A percentile compares a stretch with the other conserved stretches of the same genome.
Evolutionary conservation across 2,113 vertebrate genomes (phyloP).

Genomic region (Varanus komodoensis): DNA sequence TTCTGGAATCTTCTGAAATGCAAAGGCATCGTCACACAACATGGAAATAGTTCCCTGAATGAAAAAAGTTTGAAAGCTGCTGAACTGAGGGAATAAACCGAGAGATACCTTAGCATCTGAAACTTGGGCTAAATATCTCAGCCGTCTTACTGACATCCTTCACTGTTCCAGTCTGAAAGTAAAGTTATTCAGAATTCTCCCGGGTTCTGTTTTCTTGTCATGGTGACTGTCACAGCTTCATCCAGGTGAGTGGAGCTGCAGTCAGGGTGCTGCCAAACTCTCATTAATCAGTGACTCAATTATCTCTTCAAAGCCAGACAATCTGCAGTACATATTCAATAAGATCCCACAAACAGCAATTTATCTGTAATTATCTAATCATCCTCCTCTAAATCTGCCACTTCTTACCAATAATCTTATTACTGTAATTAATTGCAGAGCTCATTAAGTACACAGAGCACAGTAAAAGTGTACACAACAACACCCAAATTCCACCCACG

Average conservation of each 20-base stretch:
- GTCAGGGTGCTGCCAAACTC: not conserved
- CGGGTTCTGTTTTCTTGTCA: not conserved
- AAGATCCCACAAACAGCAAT: conserved; percentile 34
- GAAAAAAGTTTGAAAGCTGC: not conserved
- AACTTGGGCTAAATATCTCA: not conserved
- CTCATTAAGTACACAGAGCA: conserved; percentile 38
- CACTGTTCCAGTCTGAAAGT: not conserved
- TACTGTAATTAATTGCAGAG: conserved; percentile 49
- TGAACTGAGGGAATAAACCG: not conserved
- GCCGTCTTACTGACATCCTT: not conserved
- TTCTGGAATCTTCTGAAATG: not conserved
- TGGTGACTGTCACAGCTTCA: not conserved
- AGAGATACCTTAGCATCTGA: not conserved
- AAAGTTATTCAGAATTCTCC: conserved; percentile 1
- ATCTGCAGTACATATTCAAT: conserved; percentile 33
- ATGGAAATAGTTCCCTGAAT: not conserved
- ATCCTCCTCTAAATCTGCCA: conserved; percentile 43
- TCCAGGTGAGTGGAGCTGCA: not conserved
- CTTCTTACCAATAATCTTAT: conserved; percentile 47
- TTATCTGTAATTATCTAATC: conserved; percentile 47
- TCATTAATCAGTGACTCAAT: not conserved
- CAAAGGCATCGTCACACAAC: not conserved
- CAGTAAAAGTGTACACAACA: conserved; percentile 13
- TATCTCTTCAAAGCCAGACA: conserved; percentile 19
- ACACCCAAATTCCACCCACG: conserved; percentile 20